Evolutionary conservation across 2,888 invertebrate genomes (phyloP).

Genomic region (Bibio marci): DNA sequence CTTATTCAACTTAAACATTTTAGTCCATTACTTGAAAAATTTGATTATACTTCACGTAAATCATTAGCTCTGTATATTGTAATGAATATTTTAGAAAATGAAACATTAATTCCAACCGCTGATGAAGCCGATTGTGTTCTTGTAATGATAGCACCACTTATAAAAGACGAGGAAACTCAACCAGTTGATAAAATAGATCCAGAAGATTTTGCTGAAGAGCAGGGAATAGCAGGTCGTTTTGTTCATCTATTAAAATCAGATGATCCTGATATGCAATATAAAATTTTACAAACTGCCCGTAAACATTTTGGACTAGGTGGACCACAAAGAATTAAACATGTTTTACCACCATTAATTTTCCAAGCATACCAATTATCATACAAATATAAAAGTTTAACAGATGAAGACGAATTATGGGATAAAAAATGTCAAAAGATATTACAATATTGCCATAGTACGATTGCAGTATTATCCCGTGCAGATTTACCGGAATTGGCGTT

Average conservation of each 20-base stretch:
- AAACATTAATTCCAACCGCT: slow-evolving; percentile 69
- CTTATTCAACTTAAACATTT: slow-evolving; percentile 78
- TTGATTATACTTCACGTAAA: slow-evolving; percentile 77
- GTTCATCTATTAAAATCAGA: slow-evolving; percentile 71
- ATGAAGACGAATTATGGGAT: slow-evolving; percentile 93
- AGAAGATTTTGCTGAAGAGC: slow-evolving; percentile 94
- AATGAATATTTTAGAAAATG: slow-evolving; percentile 77
- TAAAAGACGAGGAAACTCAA: slow-evolving; percentile 70
- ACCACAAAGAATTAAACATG: slow-evolving; percentile 69
- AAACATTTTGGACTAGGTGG: slow-evolving; percentile 88
- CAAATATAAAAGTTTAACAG: slow-evolving; percentile 57
- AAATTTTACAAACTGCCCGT: slow-evolving; percentile 75
- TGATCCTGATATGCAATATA: slow-evolving; percentile 69
- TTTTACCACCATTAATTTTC: slow-evolving; percentile 87
- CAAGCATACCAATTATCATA: slow-evolving; percentile 81
- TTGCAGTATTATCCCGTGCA: slow-evolving; percentile 84
- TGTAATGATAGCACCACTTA: slow-evolving; percentile 65
- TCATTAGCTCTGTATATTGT: slow-evolving; percentile 77
- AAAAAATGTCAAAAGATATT: slow-evolving; percentile 97
- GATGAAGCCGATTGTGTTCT: slow-evolving; percentile 74
- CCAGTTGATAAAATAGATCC: slow-evolving; percentile 50
- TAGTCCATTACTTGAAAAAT: slow-evolving; percentile 65
- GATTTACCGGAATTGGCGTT: slow-evolving; percentile 88
- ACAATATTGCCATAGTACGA: slow-evolving; percentile 93
- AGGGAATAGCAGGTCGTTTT: slow-evolving; percentile 72